Percentiles rank a stretch among this genome's conserved stretches.
These are phyloP conservation scores for Hemaris fuciformis DNA, from an alignment of 2,888 invertebrate genomes.

Conservation along the genomic window DNA sequence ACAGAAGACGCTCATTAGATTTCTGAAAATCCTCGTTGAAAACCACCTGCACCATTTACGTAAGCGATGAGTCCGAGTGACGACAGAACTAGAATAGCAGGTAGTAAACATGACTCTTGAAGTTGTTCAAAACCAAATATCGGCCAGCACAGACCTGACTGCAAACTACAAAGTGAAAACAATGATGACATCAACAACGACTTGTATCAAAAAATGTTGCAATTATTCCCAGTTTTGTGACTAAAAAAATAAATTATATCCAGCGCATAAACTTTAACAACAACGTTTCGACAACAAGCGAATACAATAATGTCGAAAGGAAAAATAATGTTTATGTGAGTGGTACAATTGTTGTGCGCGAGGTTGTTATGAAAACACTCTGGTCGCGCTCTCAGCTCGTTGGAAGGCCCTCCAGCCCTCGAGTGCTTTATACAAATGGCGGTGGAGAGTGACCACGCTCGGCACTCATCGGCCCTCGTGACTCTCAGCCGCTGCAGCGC, in stretches of 20 bases:
- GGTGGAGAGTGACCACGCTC: neutral
- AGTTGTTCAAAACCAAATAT: too few species aligned
- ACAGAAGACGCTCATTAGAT: too few species aligned
- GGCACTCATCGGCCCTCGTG: neutral
- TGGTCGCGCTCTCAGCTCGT: neutral
- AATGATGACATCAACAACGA: too few species aligned
- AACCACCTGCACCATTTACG: too few species aligned
- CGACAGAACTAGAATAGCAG: too few species aligned
- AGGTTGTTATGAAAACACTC: conserved; percentile 8
- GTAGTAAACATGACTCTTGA: too few species aligned
- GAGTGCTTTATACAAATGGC: neutral
- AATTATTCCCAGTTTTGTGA: neutral
- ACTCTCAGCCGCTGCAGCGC: neutral
- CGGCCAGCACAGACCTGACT: too few species aligned
- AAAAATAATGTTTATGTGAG: conserved; percentile 3
- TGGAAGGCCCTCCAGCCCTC: neutral
- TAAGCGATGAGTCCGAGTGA: too few species aligned
- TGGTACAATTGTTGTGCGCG: neutral
- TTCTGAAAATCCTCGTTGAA: too few species aligned
- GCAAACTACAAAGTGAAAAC: too few species aligned
- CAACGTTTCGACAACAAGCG: neutral
- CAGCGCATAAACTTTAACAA: neutral
- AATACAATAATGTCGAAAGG: neutral
- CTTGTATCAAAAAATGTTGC: too few species aligned
- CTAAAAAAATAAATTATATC: neutral